Percentiles rank a stretch among this genome's conserved stretches.
Conservation (phyloP, 1,140 invertebrate species). For the Episyrphus balteatus region DNA sequence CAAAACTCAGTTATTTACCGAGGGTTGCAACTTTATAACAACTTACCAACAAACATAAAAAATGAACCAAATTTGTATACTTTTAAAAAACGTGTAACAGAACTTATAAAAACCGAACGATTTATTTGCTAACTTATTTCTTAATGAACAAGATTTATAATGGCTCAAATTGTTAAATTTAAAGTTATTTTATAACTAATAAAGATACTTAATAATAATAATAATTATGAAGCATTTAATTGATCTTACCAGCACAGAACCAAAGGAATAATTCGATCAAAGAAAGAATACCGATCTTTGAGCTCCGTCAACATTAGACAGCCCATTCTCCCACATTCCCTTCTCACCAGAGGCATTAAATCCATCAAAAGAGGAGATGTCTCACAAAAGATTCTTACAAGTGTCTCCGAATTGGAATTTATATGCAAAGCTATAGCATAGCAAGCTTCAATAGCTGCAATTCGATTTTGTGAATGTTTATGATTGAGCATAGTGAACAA, state of each 20-base stretch:
- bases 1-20: no score
- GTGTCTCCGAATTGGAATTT: slow-evolving; percentile 46
- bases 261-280: slow-evolving; percentile 60
- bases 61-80: no score
- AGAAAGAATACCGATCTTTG: slow-evolving; percentile 67
- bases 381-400: slow-evolving; percentile 20
- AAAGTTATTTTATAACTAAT: no score
- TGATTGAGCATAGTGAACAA: slow-evolving; percentile 60
- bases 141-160: no score
- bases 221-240: no score
- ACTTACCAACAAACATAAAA: no score
- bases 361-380: slow-evolving; percentile 51
- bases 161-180: no score
- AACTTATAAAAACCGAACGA: no score
- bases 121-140: no score
- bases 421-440: slow-evolving; percentile 43
- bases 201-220: no score
- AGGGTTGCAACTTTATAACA: no score
- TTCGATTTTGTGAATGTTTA: slow-evolving; percentile 69
- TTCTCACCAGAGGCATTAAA: slow-evolving; percentile 52
- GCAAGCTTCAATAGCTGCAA: slow-evolving; percentile 59
- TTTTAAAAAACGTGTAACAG: no score
- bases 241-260: slow-evolving; percentile 55
- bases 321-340: slow-evolving; percentile 52
- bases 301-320: slow-evolving; percentile 57